phyloP scores from a whole-genome alignment of 2,797 vertebrate genomes.

The Hephaestus fuliginosus region DNA sequence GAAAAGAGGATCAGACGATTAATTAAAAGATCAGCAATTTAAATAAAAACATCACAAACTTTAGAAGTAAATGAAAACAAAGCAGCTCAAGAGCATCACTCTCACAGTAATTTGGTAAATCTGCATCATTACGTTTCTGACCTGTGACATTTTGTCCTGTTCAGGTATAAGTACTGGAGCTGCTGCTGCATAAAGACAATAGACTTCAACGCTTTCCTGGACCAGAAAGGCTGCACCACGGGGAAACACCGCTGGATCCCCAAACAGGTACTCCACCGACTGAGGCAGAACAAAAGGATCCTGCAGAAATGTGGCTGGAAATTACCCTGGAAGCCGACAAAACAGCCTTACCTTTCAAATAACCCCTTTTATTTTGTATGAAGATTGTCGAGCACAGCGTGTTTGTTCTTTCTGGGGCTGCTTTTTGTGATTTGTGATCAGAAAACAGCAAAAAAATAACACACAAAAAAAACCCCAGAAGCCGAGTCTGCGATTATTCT shows the following conservation, averaged over 20 bases:
- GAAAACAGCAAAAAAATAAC: not conserved
- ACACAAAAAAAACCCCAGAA: not conserved
- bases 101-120: not conserved
- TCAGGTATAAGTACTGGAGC: conserved; percentile 97
- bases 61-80: not conserved
- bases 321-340: not conserved
- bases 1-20: conserved; percentile 1
- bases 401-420: not conserved
- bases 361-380: not conserved
- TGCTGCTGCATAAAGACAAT: conserved; percentile 93
- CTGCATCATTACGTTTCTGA: not conserved
- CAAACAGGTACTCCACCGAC: conserved; percentile 76
- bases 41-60: not conserved
- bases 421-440: not conserved
- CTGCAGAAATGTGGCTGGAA: not conserved
- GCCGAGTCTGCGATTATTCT: not conserved
- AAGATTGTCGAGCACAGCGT: not conserved
- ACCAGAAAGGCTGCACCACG: conserved; percentile 92
- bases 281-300: not conserved
- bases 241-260: conserved; percentile 91
- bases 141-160: not conserved
- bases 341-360: not conserved
- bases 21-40: conserved; percentile 7
- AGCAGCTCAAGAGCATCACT: not conserved
- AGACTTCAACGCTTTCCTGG: conserved; percentile 94